Evolutionary conservation across 2,113 vertebrate species (phyloP).

Genomic region (Octodon degus): DNA sequence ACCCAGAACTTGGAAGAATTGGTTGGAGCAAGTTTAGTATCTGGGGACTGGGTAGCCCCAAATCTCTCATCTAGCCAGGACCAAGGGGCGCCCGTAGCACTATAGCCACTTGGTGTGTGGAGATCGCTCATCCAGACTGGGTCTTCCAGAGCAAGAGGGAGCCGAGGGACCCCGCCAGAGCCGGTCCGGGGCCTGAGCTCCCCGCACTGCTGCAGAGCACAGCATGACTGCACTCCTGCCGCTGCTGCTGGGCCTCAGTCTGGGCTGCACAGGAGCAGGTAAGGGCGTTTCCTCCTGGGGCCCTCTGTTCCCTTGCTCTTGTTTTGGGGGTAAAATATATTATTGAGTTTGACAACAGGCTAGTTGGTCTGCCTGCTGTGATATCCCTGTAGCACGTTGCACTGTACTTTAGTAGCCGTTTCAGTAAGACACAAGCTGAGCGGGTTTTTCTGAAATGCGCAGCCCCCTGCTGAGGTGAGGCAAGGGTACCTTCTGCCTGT

Average conservation of each 20-base stretch:
- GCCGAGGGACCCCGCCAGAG: slow-evolving; percentile 27
- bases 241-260: slow-evolving; percentile 70
- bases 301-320: neutral
- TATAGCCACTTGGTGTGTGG: neutral
- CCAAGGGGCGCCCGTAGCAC: neutral
- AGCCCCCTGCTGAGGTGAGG: neutral
- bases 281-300: slow-evolving; percentile 17
- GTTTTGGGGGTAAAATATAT: neutral
- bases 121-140: slow-evolving; percentile 7
- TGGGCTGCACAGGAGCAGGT: slow-evolving; percentile 69
- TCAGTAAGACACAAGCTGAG: neutral
- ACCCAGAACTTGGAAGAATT: neutral
- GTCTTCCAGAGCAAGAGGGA: neutral
- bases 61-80: neutral
- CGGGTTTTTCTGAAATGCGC: neutral
- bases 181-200: neutral
- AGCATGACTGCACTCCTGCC: slow-evolving; percentile 62
- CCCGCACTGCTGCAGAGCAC: neutral
- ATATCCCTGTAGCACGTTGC: neutral
- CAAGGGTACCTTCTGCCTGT: neutral
- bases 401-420: neutral
- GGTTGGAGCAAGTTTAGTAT: neutral
- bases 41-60: neutral
- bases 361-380: neutral
- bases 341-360: neutral